Percentiles rank a stretch among this genome's conserved stretches.
These are phyloP conservation scores for Acrossocheilus wenchowensis DNA, from an alignment of 2,797 vertebrate species.

Conservation along the genomic window DNA sequence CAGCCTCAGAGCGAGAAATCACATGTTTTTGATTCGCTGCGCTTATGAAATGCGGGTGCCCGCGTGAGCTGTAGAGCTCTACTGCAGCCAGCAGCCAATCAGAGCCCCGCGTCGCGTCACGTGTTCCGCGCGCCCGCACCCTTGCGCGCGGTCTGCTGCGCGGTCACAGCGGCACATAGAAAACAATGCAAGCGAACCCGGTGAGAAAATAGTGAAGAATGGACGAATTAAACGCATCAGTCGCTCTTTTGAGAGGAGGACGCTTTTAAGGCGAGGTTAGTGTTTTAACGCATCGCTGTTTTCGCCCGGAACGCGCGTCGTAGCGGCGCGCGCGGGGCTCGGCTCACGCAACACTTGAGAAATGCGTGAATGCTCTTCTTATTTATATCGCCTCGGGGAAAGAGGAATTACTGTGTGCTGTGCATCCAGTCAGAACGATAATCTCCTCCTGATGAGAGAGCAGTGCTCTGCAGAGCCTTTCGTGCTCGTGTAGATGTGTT, in stretches of 20 bases:
- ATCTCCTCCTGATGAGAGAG: neutral
- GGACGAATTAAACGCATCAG: neutral
- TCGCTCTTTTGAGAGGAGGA: neutral
- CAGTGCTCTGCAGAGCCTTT: too few species aligned
- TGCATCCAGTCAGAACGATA: neutral
- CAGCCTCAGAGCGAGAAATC: neutral
- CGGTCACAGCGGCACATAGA: neutral
- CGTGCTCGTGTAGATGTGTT: neutral
- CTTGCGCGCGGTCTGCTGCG: neutral
- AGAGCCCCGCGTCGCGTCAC: conserved; percentile 11
- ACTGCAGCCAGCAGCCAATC: conserved; percentile 65
- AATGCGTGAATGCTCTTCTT: neutral
- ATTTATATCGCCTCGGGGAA: neutral
- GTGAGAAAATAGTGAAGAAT: neutral
- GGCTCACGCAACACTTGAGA: neutral
- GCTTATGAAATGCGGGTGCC: neutral
- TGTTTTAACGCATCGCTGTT: neutral
- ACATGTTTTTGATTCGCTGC: neutral
- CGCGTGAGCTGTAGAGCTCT: conserved; percentile 64
- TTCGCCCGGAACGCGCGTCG: neutral
- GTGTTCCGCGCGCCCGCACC: neutral
- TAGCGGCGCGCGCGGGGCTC: neutral
- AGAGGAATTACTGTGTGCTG: neutral
- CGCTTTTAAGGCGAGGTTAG: neutral
- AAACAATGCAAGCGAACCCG: neutral